phyloP scores from a whole-genome alignment of 2,797 vertebrate genomes.

The Aldrovandia affinis region DNA sequence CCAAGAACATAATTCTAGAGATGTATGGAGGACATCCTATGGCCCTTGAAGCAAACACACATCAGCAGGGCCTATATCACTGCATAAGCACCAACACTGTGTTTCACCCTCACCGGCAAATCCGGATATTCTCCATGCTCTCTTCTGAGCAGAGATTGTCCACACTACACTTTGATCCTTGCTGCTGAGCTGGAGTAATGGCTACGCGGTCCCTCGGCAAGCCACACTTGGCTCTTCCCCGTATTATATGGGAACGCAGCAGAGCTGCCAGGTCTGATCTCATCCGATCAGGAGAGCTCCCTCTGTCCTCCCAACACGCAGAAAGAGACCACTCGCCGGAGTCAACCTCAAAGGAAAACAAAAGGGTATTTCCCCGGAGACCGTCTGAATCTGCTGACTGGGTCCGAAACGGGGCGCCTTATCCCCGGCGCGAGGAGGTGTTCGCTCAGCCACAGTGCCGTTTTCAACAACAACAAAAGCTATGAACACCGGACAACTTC shows the following conservation, averaged over 20 bases:
- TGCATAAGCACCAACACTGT: neutral
- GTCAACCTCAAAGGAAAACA: conserved; percentile 21
- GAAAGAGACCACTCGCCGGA: neutral
- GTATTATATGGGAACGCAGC: conserved; percentile 10
- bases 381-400: neutral
- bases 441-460: neutral
- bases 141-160: neutral
- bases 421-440: neutral
- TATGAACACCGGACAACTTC: neutral
- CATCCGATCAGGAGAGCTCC: conserved; percentile 18
- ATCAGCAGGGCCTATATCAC: neutral
- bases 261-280: conserved; percentile 25
- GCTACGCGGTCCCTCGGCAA: neutral
- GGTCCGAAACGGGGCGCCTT: neutral
- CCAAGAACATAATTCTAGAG: too few species aligned
- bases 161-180: conserved; percentile 22
- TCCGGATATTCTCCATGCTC: conserved; percentile 2
- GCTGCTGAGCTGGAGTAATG: conserved; percentile 14
- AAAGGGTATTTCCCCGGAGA: conserved; percentile 23
- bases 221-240: conserved; percentile 24
- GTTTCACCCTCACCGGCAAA: neutral
- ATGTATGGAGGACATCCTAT: neutral
- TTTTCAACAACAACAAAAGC: neutral
- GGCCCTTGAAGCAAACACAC: neutral
- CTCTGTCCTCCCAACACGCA: neutral